Evolutionary conservation across 2,797 vertebrate species (phyloP).

Genomic region (Coilia nasus): DNA sequence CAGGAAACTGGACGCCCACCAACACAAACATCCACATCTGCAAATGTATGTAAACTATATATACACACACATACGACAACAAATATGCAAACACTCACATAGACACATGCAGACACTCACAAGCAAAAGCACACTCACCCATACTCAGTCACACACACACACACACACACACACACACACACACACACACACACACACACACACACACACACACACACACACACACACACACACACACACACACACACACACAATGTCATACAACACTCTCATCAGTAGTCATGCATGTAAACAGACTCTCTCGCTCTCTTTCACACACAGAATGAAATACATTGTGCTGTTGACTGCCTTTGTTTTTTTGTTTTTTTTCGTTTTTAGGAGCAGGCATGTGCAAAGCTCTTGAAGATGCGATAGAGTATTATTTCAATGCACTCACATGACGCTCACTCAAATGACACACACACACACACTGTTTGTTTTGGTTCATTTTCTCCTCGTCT

Average conservation of each 20-base stretch:
- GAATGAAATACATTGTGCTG: background rate
- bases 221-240: constrained; percentile 18
- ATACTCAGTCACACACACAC: background rate
- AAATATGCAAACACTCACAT: background rate
- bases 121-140: background rate
- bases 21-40: background rate
- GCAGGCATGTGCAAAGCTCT: background rate
- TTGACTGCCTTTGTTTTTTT: background rate
- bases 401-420: background rate
- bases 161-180: constrained; percentile 20
- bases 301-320: too few species aligned
- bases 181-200: background rate
- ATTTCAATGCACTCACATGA: background rate
- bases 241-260: too few species aligned
- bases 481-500: background rate
- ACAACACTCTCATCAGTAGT: too few species aligned
- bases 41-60: background rate
- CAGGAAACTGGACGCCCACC: constrained; percentile 42
- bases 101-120: background rate
- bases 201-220: background rate
- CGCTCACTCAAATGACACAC: background rate
- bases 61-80: too few species aligned
- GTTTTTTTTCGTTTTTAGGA: background rate
- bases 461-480: background rate
- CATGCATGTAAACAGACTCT: too few species aligned